Evolutionary conservation across 2,113 vertebrate species (phyloP).

Genomic region (Phaetusa simplex): DNA sequence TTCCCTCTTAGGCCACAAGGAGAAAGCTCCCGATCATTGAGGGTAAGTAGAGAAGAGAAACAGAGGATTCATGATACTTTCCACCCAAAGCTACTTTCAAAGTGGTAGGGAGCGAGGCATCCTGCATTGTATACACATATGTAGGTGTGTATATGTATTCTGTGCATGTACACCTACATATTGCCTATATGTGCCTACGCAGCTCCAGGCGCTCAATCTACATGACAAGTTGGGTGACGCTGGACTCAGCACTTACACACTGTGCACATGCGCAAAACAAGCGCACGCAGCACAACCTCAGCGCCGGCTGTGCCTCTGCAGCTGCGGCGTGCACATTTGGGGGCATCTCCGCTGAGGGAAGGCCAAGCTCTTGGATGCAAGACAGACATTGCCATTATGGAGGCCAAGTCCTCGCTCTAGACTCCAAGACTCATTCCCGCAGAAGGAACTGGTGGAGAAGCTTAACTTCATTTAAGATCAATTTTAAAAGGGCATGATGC

Average conservation of each 20-base stretch:
- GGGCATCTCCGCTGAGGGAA: not conserved
- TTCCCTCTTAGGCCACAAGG: not conserved
- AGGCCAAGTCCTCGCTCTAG: not conserved
- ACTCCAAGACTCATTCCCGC: not conserved
- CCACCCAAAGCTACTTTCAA: not conserved
- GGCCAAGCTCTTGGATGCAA: not conserved
- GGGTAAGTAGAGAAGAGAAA: not conserved
- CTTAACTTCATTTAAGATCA: not conserved
- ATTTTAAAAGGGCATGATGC: not conserved
- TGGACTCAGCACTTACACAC: accelerated
- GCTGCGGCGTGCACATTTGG: accelerated
- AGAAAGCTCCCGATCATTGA: not conserved
- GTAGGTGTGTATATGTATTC: not conserved
- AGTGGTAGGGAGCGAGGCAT: not conserved
- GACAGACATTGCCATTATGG: not conserved
- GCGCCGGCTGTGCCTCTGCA: accelerated
- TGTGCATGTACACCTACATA: not conserved
- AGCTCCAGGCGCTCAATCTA: not conserved
- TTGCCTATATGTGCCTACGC: not conserved
- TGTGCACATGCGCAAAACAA: accelerated
- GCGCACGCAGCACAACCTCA: accelerated
- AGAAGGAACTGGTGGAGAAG: not conserved
- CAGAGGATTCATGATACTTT: not conserved
- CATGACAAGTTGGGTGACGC: not conserved
- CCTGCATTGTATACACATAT: not conserved